phyloP scores from a whole-genome alignment of 2,113 vertebrate species.

The Engystomops pustulosus region DNA sequence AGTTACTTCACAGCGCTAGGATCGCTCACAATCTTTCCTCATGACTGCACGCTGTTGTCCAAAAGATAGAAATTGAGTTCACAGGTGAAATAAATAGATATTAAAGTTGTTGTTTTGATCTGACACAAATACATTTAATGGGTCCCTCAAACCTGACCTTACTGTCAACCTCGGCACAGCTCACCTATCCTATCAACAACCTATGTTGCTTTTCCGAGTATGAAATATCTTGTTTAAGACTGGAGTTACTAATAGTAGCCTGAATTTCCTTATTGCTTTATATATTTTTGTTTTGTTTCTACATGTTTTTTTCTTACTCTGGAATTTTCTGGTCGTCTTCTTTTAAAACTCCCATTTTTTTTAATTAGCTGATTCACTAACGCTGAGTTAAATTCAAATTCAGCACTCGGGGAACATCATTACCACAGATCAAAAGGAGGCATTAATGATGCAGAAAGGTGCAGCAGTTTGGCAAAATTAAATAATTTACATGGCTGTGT shows the following conservation, averaged over 20 bases:
- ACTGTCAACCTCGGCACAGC: slow-evolving; percentile 45
- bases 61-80: slow-evolving; percentile 61
- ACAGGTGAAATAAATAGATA: slow-evolving; percentile 67
- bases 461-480: slow-evolving; percentile 81
- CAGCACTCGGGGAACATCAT: slow-evolving; percentile 74
- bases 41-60: slow-evolving; percentile 63
- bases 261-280: slow-evolving; percentile 8
- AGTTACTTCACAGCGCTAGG: slow-evolving; percentile 40
- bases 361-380: slow-evolving; percentile 69
- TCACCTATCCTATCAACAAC: slow-evolving; percentile 47
- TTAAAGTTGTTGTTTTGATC: slow-evolving; percentile 66
- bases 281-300: slow-evolving; percentile 3
- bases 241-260: slow-evolving; percentile 24
- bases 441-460: slow-evolving; percentile 80
- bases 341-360: slow-evolving; percentile 66
- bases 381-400: slow-evolving; percentile 56
- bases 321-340: neutral
- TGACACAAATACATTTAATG: slow-evolving; percentile 59
- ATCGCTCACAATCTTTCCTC: slow-evolving; percentile 58
- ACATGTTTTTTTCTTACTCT: slow-evolving; percentile 3
- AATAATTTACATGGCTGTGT: slow-evolving; percentile 77
- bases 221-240: slow-evolving; percentile 40
- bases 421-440: slow-evolving; percentile 81
- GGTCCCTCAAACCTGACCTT: slow-evolving; percentile 50
- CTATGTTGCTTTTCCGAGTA: neutral